Evolutionary conservation across 1,140 invertebrate species (phyloP).

Genomic region (Eciton burchellii): DNA sequence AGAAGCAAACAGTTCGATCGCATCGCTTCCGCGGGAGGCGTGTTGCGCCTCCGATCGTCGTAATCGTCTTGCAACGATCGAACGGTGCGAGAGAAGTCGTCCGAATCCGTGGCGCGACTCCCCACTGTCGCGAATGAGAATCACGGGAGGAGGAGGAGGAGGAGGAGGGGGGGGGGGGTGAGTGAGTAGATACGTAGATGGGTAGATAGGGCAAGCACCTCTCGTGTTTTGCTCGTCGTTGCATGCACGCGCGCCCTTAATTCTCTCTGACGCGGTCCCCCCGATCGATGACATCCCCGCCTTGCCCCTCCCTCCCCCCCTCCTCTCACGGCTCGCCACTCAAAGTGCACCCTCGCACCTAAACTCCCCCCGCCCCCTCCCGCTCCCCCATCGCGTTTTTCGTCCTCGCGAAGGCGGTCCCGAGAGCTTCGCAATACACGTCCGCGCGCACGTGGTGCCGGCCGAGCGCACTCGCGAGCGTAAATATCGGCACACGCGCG

Average conservation of each 20-base stretch:
- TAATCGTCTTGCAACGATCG: too few species aligned
- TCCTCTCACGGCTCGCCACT: too few species aligned
- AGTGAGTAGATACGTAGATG: too few species aligned
- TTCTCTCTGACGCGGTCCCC: slow-evolving; percentile 5
- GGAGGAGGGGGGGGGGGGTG: too few species aligned
- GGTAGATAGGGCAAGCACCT: background rate
- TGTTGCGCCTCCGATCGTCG: slow-evolving; percentile 19
- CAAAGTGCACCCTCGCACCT: slow-evolving; percentile 41
- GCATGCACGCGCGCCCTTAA: slow-evolving; percentile 38
- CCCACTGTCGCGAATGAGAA: background rate
- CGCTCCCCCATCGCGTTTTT: background rate
- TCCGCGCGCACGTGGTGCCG: slow-evolving; percentile 12
- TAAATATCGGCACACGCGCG: slow-evolving; percentile 13
- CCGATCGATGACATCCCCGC: slow-evolving; percentile 43
- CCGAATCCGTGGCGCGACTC: too few species aligned
- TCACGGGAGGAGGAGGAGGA: too few species aligned
- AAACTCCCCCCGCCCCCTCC: too few species aligned
- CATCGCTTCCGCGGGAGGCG: slow-evolving; percentile 31
- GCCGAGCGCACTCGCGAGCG: background rate
- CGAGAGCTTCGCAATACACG: background rate
- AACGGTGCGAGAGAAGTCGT: too few species aligned
- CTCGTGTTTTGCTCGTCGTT: slow-evolving; percentile 20
- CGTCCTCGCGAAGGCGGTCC: slow-evolving; percentile 19
- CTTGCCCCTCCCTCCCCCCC: too few species aligned
- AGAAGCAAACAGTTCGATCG: slow-evolving; percentile 45